Percentiles rank a stretch among this genome's conserved stretches.
phyloP scores from a whole-genome alignment of 2,113 vertebrate species.

The Hipposideros armiger region DNA sequence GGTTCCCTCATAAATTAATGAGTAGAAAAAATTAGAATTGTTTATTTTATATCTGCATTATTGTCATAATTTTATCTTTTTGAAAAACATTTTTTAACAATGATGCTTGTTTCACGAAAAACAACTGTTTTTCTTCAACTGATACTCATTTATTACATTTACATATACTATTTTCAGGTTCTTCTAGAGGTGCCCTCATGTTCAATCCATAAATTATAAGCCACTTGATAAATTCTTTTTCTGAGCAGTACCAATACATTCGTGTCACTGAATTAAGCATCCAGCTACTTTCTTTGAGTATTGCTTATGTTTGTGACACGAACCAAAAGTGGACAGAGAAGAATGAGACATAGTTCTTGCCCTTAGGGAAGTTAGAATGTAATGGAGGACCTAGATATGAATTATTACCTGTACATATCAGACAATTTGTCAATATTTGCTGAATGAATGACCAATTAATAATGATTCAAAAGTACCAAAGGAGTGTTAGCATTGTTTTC shows the following conservation, averaged over 20 bases:
- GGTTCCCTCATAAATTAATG: background rate
- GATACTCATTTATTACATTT: background rate
- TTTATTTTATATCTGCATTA: background rate
- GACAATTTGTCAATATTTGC: background rate
- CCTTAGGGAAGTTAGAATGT: background rate
- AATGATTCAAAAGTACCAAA: background rate
- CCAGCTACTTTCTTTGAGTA: background rate
- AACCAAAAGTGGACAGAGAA: background rate
- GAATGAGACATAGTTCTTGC: background rate
- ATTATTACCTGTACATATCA: background rate
- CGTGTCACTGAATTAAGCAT: background rate
- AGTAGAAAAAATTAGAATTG: background rate
- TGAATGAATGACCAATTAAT: background rate
- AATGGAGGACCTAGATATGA: background rate
- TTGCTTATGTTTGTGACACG: background rate
- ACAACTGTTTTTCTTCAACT: background rate
- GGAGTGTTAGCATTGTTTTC: background rate
- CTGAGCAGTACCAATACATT: background rate
- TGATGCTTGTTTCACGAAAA: background rate
- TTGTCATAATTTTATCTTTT: background rate
- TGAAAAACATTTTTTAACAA: background rate
- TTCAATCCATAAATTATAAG: slow-evolving; percentile 8
- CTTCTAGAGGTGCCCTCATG: background rate
- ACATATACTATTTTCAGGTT: background rate
- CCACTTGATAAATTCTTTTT: background rate